phyloP scores from a whole-genome alignment of 2,113 vertebrate species.

The Empidonax traillii region DNA sequence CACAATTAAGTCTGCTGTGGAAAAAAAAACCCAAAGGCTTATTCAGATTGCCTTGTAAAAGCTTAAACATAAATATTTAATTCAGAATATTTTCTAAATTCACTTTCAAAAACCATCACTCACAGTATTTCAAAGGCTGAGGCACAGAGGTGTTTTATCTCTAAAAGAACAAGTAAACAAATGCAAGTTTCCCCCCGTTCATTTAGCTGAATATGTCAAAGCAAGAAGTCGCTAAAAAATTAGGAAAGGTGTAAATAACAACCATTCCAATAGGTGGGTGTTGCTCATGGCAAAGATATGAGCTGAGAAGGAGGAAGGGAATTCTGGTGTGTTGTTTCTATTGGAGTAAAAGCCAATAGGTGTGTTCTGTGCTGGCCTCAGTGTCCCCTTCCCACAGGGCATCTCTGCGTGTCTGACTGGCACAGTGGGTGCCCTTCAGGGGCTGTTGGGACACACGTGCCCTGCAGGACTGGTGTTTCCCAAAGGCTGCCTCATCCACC shows the following conservation, averaged over 20 bases:
- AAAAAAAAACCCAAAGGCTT: conserved; percentile 54
- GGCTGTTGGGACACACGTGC: background rate
- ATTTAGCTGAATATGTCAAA: conserved; percentile 49
- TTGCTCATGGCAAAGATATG: background rate
- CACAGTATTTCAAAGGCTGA: conserved; percentile 62
- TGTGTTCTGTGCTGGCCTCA: background rate
- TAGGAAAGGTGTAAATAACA: conserved; percentile 9
- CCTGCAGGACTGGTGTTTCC: background rate
- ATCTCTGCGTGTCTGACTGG: background rate
- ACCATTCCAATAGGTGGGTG: background rate
- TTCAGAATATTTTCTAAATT: conserved; percentile 62
- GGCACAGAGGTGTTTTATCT: conserved; percentile 61
- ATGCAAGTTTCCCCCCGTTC: conserved; percentile 43
- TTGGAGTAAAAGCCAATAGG: background rate
- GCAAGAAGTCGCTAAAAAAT: conserved; percentile 25
- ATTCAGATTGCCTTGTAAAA: conserved; percentile 58
- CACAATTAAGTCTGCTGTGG: conserved; percentile 40
- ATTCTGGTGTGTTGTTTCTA: background rate
- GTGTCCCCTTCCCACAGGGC: background rate
- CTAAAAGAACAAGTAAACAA: conserved; percentile 60
- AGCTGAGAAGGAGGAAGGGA: background rate
- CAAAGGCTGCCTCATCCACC: background rate
- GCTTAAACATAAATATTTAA: conserved; percentile 70
- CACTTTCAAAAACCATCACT: conserved; percentile 58
- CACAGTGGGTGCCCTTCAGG: background rate